These are phyloP conservation scores for Gerris buenoi DNA, from an alignment of 1,140 invertebrate genomes.

Conservation along the genomic window DNA sequence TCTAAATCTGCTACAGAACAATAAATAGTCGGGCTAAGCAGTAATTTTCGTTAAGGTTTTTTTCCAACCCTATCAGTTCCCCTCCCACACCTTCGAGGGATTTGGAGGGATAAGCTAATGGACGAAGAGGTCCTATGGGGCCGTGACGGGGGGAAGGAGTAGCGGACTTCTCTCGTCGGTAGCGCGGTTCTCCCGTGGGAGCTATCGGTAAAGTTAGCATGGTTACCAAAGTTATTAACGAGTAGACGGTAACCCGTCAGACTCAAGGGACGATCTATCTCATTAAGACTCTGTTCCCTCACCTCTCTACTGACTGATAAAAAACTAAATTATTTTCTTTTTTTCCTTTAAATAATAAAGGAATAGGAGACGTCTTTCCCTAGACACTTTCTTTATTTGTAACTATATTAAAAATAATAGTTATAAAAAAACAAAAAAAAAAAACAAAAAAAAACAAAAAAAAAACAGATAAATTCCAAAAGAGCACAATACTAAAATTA, in stretches of 20 bases:
- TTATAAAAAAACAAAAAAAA: too few relatives aligned
- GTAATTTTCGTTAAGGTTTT: neutral
- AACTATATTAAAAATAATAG: too few relatives aligned
- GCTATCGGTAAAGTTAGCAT: neutral
- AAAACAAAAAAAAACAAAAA: too few relatives aligned
- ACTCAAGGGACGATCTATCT: neutral
- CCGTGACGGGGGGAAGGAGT: neutral
- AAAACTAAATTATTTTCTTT: too few relatives aligned
- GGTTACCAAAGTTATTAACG: neutral
- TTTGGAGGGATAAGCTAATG: neutral
- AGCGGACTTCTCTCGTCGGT: neutral
- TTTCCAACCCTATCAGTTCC: too few relatives aligned
- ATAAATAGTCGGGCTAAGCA: neutral
- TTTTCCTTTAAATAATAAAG: too few relatives aligned
- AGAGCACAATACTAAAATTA: too few relatives aligned
- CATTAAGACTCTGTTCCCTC: neutral
- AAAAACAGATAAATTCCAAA: too few relatives aligned
- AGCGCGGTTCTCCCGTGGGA: neutral
- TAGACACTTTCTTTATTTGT: too few relatives aligned
- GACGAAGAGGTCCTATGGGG: neutral
- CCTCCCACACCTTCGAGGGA: too few relatives aligned
- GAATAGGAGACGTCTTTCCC: too few relatives aligned
- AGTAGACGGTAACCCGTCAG: neutral
- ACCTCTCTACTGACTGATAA: too few relatives aligned
- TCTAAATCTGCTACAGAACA: neutral